Percentiles rank a stretch among this genome's conserved stretches.
Evolutionary conservation across 35 echinoderm and acorn worm genomes (phyloP).

Genomic region (Ptychodera flava): DNA sequence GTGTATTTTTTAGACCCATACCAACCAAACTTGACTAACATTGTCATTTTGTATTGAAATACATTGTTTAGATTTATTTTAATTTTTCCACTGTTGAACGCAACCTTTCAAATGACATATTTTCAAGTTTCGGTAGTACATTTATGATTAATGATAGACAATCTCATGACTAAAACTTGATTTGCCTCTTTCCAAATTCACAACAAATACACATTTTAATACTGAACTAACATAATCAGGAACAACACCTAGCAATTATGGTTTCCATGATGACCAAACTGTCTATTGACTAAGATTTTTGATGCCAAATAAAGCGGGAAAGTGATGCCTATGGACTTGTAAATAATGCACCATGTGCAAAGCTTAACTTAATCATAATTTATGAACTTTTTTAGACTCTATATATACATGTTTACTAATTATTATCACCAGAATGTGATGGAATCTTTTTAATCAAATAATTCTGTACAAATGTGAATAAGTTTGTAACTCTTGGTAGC

Average conservation of each 20-base stretch:
- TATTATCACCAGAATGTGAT: no score
- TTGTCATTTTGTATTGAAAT: slow-evolving; percentile 9
- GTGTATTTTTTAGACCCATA: slow-evolving; percentile 6
- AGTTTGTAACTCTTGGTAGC: no score
- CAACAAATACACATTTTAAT: no score
- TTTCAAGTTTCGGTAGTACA: neutral
- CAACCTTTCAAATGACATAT: neutral
- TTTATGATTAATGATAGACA: neutral
- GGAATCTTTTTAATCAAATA: no score
- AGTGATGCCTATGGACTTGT: neutral
- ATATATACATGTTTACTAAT: no score
- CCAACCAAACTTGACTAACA: neutral
- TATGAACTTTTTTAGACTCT: no score
- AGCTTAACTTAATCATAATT: no score
- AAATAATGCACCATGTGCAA: no score
- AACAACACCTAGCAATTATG: neutral
- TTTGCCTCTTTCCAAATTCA: neutral
- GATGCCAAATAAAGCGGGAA: neutral
- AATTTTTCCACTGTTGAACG: neutral
- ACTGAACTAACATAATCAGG: no score
- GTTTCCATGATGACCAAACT: neutral
- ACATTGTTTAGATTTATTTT: slow-evolving; percentile 4
- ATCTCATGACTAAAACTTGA: neutral
- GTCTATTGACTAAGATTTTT: neutral
- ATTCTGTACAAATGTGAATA: no score